Evolutionary conservation across 2,797 vertebrate species (phyloP).

Genomic region (Gadopsis bispinosus): DNA sequence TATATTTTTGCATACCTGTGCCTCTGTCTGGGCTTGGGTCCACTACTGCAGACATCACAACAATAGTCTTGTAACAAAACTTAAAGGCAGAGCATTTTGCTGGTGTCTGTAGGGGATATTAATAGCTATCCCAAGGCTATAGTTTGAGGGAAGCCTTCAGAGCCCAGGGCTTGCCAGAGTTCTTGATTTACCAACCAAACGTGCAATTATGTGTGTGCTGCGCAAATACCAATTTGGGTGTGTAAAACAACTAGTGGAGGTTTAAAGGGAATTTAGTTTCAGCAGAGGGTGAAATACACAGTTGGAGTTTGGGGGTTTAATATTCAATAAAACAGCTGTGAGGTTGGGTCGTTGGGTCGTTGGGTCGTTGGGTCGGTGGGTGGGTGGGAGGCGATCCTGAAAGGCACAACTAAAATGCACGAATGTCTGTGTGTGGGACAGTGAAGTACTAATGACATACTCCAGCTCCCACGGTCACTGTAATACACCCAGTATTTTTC

Average conservation of each 20-base stretch:
- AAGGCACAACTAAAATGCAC: conserved; percentile 27
- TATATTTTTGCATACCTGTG: too few relatives aligned
- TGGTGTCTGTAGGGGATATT: conserved; percentile 84
- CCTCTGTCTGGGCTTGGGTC: too few relatives aligned
- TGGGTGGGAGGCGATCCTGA: conserved; percentile 51
- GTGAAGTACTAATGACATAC: conserved; percentile 73
- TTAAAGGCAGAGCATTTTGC: conserved; percentile 68
- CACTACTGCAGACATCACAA: too few relatives aligned
- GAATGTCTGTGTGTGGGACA: conserved; percentile 49
- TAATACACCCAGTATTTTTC: conserved; percentile 72
- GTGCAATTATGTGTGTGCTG: conserved; percentile 84
- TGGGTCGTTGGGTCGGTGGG: conserved; percentile 51
- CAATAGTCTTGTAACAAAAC: conserved; percentile 52
- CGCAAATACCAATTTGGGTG: conserved; percentile 88
- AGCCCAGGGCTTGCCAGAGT: conserved; percentile 80
- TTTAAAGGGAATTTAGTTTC: conserved; percentile 73
- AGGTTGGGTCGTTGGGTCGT: conserved; percentile 47
- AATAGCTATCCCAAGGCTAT: conserved; percentile 85
- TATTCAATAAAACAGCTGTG: conserved; percentile 60
- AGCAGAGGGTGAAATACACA: conserved; percentile 62
- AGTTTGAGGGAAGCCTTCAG: conserved; percentile 85
- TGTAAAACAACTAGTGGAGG: conserved; percentile 84
- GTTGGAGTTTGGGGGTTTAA: conserved; percentile 58
- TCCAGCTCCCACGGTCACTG: conserved; percentile 47
- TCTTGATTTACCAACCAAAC: conserved; percentile 86